These are phyloP conservation scores for Gorsachius goisagi DNA, from an alignment of 2,113 vertebrate species.

Conservation along the genomic window DNA sequence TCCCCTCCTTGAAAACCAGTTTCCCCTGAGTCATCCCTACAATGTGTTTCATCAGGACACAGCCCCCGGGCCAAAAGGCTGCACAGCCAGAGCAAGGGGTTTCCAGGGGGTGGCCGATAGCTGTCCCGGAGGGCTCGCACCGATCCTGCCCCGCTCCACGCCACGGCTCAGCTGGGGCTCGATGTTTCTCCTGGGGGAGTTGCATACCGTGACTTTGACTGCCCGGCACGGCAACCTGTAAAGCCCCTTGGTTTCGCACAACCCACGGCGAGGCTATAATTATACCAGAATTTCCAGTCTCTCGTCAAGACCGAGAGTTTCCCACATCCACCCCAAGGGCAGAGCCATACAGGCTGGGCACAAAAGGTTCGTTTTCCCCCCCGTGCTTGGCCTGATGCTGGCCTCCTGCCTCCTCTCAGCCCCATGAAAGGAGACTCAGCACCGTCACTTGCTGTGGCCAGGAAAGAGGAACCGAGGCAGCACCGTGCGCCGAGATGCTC, in stretches of 20 bases:
- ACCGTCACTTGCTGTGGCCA: accelerated
- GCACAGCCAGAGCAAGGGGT: neutral
- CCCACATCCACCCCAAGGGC: neutral
- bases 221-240: neutral
- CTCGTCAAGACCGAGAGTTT: neutral
- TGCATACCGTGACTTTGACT: neutral
- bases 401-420: neutral
- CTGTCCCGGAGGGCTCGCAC: accelerated
- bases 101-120: neutral
- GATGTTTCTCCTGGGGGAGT: neutral
- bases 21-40: neutral
- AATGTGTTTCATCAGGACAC: accelerated
- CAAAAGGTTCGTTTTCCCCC: neutral
- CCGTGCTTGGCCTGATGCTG: neutral
- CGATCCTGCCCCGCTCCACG: accelerated
- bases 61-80: neutral
- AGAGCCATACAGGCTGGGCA: neutral
- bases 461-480: neutral
- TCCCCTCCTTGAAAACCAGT: neutral
- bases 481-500: neutral
- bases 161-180: neutral
- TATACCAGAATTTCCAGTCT: constrained; percentile 56
- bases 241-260: constrained; percentile 60
- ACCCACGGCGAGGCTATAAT: constrained; percentile 44
- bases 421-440: neutral